Percentiles rank a stretch among this genome's conserved stretches.
Conservation (phyloP, 2,113 vertebrate species). For the Caretta caretta region DNA sequence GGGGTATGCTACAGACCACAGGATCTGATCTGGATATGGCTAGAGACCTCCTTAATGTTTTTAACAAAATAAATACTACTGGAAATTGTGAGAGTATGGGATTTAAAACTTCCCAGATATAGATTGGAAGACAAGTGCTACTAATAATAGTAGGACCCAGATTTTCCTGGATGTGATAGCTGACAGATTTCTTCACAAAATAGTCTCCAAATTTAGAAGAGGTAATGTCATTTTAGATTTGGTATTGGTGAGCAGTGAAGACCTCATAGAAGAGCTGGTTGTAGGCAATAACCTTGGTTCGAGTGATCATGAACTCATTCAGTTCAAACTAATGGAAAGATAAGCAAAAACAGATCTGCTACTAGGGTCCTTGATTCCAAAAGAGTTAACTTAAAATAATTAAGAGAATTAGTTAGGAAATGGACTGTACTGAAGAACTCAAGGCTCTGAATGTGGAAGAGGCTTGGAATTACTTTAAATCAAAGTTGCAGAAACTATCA, state of each 20-base stretch:
- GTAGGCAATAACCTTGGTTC: background rate
- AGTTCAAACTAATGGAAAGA: background rate
- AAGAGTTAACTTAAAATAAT: background rate
- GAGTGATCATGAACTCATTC: background rate
- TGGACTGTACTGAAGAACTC: background rate
- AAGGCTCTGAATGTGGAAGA: background rate
- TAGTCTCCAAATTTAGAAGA: too few species aligned
- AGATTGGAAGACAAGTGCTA: background rate
- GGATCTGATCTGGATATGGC: background rate
- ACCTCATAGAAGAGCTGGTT: background rate
- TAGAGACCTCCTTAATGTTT: background rate
- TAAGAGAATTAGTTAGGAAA: background rate
- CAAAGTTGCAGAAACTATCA: background rate
- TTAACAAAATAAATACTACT: background rate
- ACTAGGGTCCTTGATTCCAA: background rate
- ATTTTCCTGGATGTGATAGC: background rate
- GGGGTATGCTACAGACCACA: background rate
- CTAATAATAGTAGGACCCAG: background rate
- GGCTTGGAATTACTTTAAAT: background rate
- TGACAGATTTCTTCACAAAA: background rate
- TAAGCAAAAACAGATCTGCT: background rate
- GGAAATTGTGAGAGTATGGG: background rate
- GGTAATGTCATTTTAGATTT: background rate
- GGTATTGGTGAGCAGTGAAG: background rate
- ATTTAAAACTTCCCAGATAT: background rate